phyloP scores from a whole-genome alignment of 2,797 vertebrate species.

The Stomatorhinus walkeri region DNA sequence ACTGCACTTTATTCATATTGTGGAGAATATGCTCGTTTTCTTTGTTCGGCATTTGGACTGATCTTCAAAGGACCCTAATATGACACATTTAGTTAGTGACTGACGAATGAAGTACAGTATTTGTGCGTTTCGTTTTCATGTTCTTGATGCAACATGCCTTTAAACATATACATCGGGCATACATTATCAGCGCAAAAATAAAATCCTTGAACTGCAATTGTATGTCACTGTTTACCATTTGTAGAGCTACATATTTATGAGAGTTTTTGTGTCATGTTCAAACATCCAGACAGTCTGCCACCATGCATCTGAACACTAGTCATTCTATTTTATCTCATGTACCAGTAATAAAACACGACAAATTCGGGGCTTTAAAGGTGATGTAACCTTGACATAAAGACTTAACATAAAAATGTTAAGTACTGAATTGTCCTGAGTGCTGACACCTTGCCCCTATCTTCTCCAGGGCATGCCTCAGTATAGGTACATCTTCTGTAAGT shows the following conservation, averaged over 20 bases:
- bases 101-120: neutral
- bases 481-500: neutral
- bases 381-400: neutral
- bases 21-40: neutral
- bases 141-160: conserved; percentile 4
- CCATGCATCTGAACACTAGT: neutral
- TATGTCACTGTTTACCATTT: neutral
- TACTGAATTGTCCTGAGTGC: neutral
- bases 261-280: neutral
- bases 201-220: neutral
- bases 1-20: conserved; percentile 12
- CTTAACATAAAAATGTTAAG: neutral
- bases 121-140: neutral
- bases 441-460: neutral
- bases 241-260: neutral
- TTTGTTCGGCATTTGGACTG: neutral
- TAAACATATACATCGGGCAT: neutral
- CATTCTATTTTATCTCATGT: neutral
- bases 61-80: neutral
- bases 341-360: neutral
- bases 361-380: neutral
- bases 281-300: neutral
- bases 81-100: neutral
- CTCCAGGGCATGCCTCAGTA: neutral
- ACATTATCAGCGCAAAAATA: conserved; percentile 7